Percentiles rank a stretch among this genome's conserved stretches.
These are phyloP conservation scores for Lanius collurio DNA, from an alignment of 2,113 vertebrate species.

Conservation along the genomic window DNA sequence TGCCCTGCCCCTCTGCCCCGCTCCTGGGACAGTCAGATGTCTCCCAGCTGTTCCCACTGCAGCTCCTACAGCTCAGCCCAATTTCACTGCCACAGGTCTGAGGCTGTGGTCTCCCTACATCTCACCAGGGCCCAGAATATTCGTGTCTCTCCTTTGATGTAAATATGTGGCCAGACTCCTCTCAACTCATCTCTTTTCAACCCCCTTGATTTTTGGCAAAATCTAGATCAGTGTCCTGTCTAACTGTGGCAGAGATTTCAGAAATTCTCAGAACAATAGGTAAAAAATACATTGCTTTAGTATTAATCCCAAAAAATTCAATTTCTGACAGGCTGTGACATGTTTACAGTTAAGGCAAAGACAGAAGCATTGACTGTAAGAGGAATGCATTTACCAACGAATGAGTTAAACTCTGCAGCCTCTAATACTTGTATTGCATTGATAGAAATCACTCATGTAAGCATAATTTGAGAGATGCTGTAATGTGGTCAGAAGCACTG, in stretches of 20 bases:
- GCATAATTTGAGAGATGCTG: slow-evolving; percentile 1
- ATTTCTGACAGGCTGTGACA: neutral
- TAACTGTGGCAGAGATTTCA: neutral
- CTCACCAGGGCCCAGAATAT: neutral
- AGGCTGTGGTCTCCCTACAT: neutral
- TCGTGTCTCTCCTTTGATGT: neutral
- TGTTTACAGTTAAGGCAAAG: neutral
- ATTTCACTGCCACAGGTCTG: neutral
- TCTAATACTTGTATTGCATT: neutral
- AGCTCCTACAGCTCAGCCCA: neutral
- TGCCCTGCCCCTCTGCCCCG: neutral
- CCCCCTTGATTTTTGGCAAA: neutral
- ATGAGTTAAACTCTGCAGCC: neutral
- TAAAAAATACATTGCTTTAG: neutral
- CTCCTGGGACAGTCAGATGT: neutral
- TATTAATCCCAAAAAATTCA: neutral
- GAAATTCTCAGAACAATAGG: neutral
- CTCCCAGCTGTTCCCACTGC: neutral
- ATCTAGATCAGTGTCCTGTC: neutral
- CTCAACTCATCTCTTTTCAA: neutral
- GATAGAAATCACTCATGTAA: neutral
- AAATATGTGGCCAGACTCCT: neutral
- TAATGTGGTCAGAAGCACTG: neutral
- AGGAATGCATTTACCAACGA: neutral
- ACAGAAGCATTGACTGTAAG: neutral